phyloP scores from a whole-genome alignment of 2,888 invertebrate species.

The Drosophila mercatorum region DNA sequence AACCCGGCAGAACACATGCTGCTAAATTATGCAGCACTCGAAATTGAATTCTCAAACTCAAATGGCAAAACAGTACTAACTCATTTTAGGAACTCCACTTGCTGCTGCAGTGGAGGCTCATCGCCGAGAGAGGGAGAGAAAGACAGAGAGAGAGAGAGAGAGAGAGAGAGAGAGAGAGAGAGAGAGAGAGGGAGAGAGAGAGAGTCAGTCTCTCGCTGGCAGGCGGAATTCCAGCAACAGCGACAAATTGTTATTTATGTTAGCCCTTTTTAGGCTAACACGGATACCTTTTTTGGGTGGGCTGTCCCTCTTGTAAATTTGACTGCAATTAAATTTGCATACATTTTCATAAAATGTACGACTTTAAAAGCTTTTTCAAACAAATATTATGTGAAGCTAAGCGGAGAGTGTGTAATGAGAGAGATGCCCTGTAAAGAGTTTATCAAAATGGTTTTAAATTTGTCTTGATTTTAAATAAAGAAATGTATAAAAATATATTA shows the following conservation, averaged over 20 bases:
- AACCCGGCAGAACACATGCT: slow-evolving; percentile 53
- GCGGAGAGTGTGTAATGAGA: background rate
- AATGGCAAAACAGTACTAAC: slow-evolving; percentile 61
- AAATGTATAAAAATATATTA: background rate
- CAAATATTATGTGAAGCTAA: background rate
- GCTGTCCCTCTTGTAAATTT: slow-evolving; percentile 64
- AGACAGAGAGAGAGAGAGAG: too few species aligned
- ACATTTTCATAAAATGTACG: slow-evolving; percentile 72
- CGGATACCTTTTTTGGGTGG: slow-evolving; percentile 38
- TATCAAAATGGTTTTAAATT: background rate
- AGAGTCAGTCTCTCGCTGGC: background rate
- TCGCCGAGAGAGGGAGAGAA: too few species aligned
- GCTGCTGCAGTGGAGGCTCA: background rate
- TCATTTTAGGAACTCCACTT: slow-evolving; percentile 59
- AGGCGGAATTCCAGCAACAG: slow-evolving; percentile 19
- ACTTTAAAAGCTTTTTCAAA: slow-evolving; percentile 45
- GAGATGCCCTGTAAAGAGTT: slow-evolving; percentile 4
- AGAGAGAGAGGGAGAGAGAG: too few species aligned
- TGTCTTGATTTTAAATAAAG: too few species aligned
- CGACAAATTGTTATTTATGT: slow-evolving; percentile 77
- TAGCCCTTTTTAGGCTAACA: slow-evolving; percentile 52
- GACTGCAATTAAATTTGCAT: slow-evolving; percentile 79
- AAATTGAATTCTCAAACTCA: slow-evolving; percentile 73
- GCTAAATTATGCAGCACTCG: slow-evolving; percentile 76
- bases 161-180: too few species aligned